Base-by-base conservation (phyloP, 1,140 invertebrate genomes). In the Pseudomyrmex dendroicus region DNA sequence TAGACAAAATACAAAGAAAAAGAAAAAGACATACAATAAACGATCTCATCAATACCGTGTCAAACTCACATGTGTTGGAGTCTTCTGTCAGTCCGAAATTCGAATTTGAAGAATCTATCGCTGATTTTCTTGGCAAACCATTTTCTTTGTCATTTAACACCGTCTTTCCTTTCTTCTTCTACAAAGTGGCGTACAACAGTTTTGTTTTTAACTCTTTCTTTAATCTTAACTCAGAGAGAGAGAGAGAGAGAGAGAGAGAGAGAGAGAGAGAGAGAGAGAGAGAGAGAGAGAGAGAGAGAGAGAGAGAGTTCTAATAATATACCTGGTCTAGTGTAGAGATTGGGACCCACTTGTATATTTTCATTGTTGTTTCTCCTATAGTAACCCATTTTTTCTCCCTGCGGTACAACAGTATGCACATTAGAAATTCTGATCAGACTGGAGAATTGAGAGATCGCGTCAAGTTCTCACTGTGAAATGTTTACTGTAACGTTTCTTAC, bases 311-410 rank as follows among this genome's bases (percentile, higher is more conserved):
- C 20, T 78, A 59, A 12, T 76, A 13, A 76, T 20, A 73, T 89
- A 95, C 95, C 92, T 97, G 96, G 89, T 98, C 97, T 78, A 96
- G 95, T 8, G 95, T 96, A 2, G 96, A 97, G 93, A 98, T 97
- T 68, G 98, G 98, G 61, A 99, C 98, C 98, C 98, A 99, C 96
- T 99, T 99, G 92, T 98, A 99, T 90, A 99, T 99, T 95, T 98
- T 99, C 98, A 99, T 99, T 15, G 98, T 98, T 0, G 98, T 99
- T 93, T 99, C 98, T 70, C 98, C 98, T 93, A 99, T 98, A 1
- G 98, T 99, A 0, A 99, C 98, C 98, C 98, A 99, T 96, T 99
- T 99, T 93, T 99, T 99, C 93, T 99, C 98, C 98, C 98, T 99
- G 84, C 35, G 35, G 5, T 35, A 35, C 59, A 95, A 94, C 88